These are phyloP conservation scores for Hipposideros armiger DNA, from an alignment of 2,113 vertebrate species.

Conservation along the genomic window DNA sequence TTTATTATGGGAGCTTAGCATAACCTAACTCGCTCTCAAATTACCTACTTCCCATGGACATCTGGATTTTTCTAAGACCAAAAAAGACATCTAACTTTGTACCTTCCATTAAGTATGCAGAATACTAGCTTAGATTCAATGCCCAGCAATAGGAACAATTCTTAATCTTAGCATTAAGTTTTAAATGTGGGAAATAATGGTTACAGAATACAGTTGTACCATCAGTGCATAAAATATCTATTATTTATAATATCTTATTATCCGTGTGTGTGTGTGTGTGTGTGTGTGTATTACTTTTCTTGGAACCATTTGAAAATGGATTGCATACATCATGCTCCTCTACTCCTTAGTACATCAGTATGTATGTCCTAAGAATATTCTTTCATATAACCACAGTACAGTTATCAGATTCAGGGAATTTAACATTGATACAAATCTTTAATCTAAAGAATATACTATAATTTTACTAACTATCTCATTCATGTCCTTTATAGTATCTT, in stretches of 20 bases:
- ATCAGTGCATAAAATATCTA: neutral
- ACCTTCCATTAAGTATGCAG: neutral
- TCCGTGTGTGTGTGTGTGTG: neutral
- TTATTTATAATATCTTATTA: neutral
- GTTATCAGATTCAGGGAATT: neutral
- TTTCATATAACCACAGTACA: neutral
- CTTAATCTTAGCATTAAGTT: constrained; percentile 8
- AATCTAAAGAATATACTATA: neutral
- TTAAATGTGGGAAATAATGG: neutral
- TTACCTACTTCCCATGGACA: neutral
- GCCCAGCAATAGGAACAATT: neutral
- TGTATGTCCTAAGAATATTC: neutral
- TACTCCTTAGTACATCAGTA: neutral
- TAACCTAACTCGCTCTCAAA: neutral
- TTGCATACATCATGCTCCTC: neutral
- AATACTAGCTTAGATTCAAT: constrained; percentile 2
- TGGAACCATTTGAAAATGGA: neutral
- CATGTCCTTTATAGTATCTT: neutral
- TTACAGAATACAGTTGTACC: neutral
- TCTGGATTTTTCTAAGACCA: neutral
- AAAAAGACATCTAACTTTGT: neutral
- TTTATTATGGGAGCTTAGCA: neutral
- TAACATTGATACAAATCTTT: constrained; percentile 5
- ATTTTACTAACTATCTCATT: neutral
- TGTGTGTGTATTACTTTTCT: neutral